Base-by-base conservation (phyloP, 2,113 vertebrate genomes). In the Eonycteris spelaea region DNA sequence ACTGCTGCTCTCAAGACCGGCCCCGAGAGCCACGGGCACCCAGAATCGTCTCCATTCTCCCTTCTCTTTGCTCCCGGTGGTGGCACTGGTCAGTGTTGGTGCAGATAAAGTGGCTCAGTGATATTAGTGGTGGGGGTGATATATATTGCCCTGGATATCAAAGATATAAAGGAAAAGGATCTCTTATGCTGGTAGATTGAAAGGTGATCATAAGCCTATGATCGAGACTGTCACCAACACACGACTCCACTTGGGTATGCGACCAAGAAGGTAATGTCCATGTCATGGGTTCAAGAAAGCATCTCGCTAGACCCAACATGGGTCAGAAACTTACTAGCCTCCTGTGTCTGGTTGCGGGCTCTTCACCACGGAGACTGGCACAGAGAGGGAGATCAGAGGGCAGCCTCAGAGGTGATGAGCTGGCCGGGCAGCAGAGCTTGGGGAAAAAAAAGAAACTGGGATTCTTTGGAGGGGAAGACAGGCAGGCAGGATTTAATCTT, bases 401-500 rank as follows among this genome's bases (percentile, higher is more conserved):
- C 65, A 71, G 59, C 75, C 92, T 91, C 30, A 0, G 78, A 91
- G 51, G 86, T 70, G 84, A 84, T 38, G 51, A 87, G 45, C 87
- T 68, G 75, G 24, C 12, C 0, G 0, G 80, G 89, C 73, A 96
- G 77, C 77, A 71, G 86, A 48, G 77, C 67, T 82, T 74, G 28
- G 82, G 89, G 40, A 40, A 40, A 96, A 93, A 30, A 96, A 87
- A 80, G 93, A 90, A 93, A 53, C 83, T 74, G 86, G 91, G 96
- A 96, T 95, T 97, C 95, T 94, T 98, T 51, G 8, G 4, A 9
- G 61, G 89, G 57, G 74, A 96, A 93, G 95, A 79, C 86, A 96
- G 91, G 89, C 95, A 86, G 85, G 93, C 82, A 33, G 78, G 97
- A 96, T 97, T 97, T 96, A 86, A 93, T 96, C 97, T 96, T 83